Evolutionary conservation across 2,113 vertebrate genomes (phyloP).

Genomic region (Barnardius zonarius): DNA sequence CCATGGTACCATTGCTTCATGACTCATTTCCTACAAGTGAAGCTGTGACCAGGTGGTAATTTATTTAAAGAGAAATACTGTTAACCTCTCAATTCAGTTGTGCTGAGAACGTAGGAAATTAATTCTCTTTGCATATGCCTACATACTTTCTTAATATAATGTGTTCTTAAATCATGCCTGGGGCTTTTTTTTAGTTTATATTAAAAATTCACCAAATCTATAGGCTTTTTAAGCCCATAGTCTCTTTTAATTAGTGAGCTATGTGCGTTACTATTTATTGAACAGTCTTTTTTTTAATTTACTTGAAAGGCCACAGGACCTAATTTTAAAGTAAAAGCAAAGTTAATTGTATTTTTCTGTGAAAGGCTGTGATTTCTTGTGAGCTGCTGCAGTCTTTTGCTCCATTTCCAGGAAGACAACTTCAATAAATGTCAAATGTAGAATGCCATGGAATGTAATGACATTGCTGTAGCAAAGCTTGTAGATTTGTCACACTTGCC

Average conservation of each 20-base stretch:
- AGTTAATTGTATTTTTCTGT: not conserved
- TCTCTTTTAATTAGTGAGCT: not conserved
- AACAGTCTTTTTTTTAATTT: not conserved
- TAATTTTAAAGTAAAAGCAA: not conserved
- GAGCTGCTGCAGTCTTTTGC: not conserved
- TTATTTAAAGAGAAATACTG: not conserved
- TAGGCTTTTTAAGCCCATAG: not conserved
- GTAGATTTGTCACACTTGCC: not conserved
- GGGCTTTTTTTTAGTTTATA: not conserved
- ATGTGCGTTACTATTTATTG: not conserved
- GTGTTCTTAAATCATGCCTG: not conserved
- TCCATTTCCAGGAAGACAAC: not conserved
- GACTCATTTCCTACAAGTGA: not conserved
- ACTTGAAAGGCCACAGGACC: not conserved
- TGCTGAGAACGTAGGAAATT: not conserved
- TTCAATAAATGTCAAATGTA: constrained; percentile 2
- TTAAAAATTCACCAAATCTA: not conserved
- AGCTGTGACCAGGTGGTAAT: not conserved
- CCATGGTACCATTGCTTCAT: not conserved
- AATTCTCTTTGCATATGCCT: not conserved
- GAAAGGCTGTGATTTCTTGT: not conserved
- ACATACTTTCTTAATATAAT: not conserved
- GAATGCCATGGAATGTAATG: not conserved
- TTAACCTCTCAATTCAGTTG: not conserved
- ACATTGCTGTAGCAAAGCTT: not conserved